Evolutionary conservation across 2,113 vertebrate genomes (phyloP).

Genomic region (crab-eating macaque (Macaca fascicularis)): DNA sequence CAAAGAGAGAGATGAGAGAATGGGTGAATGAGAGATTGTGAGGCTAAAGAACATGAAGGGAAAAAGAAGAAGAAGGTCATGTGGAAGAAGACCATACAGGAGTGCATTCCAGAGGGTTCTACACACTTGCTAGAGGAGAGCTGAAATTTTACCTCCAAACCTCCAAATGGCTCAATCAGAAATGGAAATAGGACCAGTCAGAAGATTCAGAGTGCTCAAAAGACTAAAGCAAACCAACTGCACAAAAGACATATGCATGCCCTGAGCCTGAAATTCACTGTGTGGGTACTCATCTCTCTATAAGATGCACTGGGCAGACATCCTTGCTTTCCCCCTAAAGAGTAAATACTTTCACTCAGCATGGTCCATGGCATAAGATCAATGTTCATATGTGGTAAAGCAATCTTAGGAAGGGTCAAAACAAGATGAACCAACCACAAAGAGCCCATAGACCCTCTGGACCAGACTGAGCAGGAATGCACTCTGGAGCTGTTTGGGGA

Average conservation of each 20-base stretch:
- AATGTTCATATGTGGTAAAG: rapidly evolving
- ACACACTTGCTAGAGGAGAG: neutral
- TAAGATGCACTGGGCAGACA: rapidly evolving
- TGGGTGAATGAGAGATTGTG: rapidly evolving
- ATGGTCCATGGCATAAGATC: too few species aligned
- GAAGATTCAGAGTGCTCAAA: neutral
- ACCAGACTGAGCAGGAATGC: neutral
- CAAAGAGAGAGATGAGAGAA: neutral
- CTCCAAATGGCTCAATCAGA: neutral
- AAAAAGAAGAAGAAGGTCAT: neutral
- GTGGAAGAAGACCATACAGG: neutral
- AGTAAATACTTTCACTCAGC: too few species aligned
- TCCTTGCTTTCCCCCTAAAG: neutral
- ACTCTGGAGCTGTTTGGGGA: neutral
- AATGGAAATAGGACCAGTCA: neutral
- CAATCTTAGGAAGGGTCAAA: neutral
- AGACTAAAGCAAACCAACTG: neutral
- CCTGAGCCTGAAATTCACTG: too few species aligned
- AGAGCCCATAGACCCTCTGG: neutral
- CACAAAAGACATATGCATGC: neutral
- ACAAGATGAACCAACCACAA: neutral
- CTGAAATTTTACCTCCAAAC: neutral
- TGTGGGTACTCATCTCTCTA: too few species aligned
- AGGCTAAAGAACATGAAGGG: neutral
- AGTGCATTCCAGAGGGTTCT: neutral